Evolutionary conservation across 2,113 vertebrate genomes (phyloP), one percentile per base, ranked within the genome.

Genomic region (Manacus vitellinus): DNA sequence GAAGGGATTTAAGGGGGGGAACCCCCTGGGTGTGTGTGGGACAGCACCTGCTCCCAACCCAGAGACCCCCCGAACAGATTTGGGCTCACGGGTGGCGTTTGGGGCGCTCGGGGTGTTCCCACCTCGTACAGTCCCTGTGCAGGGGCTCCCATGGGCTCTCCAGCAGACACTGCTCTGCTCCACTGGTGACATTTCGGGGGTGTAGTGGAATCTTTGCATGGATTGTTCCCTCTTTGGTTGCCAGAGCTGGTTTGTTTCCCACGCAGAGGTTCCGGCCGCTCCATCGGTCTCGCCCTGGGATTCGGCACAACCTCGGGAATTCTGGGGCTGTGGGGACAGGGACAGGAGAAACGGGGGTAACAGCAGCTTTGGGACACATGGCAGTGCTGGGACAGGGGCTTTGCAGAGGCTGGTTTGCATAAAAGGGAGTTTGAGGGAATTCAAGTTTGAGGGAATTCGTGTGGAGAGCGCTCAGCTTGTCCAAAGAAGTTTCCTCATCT

Each of bases 51-150:
- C 24, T 15, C 24, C 25, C 31, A 43, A 9, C 54, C 55, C 20
- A 2, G 31, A 28, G 31, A 5, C 30, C 28, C 46, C 46, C 37
- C 6, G 31, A 31, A 37, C 37, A 4, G 76, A 1, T 51, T 12
- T 0, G 23, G 79, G 72, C 33, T 55, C 65, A 1, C 28, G 0
- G 6, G 67, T 0, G 5, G 31, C 4, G 1, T 54, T 12, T 61
- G 56, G 59, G 77, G 37, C 0, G 1, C 8, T 24, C 0, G 14
- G 47, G 54, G 20, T 4, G 28, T 8, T 24, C n/a, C 8, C 2
- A 0, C 15, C 41, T 22, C 0, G 0, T 5, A 0, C 0, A 1
- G 3, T 2, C n/a, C 47, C 49, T 2, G 12, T 4, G 33, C 46
- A 28, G 13, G 61, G 61, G 68, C 47, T 71, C 18, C 2, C 2